Conservation (phyloP, 2,797 vertebrate species). For the Eidolon dupreanum region DNA sequence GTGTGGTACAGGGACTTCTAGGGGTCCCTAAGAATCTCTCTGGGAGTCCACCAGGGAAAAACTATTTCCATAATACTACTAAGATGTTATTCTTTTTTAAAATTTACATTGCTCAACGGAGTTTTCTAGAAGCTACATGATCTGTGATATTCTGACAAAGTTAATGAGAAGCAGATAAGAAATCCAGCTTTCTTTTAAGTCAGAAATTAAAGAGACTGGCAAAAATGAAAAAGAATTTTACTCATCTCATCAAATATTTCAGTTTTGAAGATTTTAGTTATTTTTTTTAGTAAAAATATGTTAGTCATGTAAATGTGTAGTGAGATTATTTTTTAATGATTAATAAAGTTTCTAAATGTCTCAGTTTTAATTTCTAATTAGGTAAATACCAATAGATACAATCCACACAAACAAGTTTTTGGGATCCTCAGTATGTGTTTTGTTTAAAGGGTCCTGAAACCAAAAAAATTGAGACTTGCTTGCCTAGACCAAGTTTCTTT, state of each 20-base stretch:
- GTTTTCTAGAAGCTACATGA: not conserved
- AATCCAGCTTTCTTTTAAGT: slow-evolving; percentile 28
- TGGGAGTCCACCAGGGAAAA: not conserved
- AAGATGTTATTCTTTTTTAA: not conserved
- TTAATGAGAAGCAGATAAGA: not conserved
- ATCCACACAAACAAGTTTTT: not conserved
- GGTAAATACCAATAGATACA: not conserved
- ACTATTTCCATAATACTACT: not conserved
- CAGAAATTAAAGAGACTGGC: not conserved
- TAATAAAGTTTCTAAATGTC: not conserved
- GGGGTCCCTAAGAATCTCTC: not conserved
- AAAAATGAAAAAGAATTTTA: not conserved
- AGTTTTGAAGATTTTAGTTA: not conserved
- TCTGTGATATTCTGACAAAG: not conserved
- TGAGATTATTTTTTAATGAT: not conserved
- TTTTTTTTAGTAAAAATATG: slow-evolving; percentile 26
- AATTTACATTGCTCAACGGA: not conserved
- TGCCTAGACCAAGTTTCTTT: not conserved
- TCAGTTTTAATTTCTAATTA: not conserved
- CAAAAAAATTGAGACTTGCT: not conserved
- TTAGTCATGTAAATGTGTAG: not conserved
- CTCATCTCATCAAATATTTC: not conserved
- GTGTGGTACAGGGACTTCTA: not conserved
- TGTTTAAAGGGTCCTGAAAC: not conserved
- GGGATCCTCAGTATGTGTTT: not conserved